Percentiles rank a stretch among this genome's conserved stretches.
Conservation (phyloP, 1,140 invertebrate species). For the Marisa cornuarietis region DNA sequence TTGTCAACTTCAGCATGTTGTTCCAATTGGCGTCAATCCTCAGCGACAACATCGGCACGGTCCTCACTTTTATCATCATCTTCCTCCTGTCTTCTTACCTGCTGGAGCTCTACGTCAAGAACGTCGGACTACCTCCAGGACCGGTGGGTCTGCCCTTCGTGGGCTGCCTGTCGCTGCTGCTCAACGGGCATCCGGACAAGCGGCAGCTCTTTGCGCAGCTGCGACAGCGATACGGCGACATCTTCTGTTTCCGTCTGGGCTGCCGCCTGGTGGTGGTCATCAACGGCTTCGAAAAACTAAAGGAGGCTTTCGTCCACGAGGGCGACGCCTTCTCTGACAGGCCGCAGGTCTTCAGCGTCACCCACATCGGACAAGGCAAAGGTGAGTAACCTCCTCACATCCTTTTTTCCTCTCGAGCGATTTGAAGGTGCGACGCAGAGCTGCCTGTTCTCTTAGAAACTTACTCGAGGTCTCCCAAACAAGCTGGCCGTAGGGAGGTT, state of each 20-base stretch:
- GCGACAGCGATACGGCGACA: constrained; percentile 32
- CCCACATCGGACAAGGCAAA: constrained; percentile 30
- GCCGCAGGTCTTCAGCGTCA: constrained; percentile 32
- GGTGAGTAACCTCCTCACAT: constrained; percentile 19
- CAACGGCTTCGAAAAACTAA: constrained; percentile 33
- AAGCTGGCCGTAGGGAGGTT: too few species aligned
- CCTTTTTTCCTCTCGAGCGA: too few species aligned
- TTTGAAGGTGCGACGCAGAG: too few species aligned
- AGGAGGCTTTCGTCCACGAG: constrained; percentile 34
- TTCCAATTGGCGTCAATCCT: too few species aligned
- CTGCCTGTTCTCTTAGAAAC: too few species aligned
- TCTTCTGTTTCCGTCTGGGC: constrained; percentile 32
- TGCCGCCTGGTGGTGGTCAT: constrained; percentile 32
- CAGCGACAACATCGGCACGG: not conserved
- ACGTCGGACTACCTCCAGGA: constrained; percentile 25
- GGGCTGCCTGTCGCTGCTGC: constrained; percentile 26
- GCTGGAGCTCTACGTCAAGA: not conserved
- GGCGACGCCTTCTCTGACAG: constrained; percentile 29
- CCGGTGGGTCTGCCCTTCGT: constrained; percentile 28
- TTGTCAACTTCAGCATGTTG: too few species aligned
- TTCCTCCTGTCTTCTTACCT: constrained; percentile 7
- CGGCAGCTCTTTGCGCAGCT: constrained; percentile 17
- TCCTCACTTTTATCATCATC: not conserved
- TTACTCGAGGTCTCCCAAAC: too few species aligned
- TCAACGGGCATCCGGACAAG: not conserved